These are phyloP conservation scores for Odontocerum albicorne DNA, from an alignment of 2,888 invertebrate genomes.

Conservation along the genomic window DNA sequence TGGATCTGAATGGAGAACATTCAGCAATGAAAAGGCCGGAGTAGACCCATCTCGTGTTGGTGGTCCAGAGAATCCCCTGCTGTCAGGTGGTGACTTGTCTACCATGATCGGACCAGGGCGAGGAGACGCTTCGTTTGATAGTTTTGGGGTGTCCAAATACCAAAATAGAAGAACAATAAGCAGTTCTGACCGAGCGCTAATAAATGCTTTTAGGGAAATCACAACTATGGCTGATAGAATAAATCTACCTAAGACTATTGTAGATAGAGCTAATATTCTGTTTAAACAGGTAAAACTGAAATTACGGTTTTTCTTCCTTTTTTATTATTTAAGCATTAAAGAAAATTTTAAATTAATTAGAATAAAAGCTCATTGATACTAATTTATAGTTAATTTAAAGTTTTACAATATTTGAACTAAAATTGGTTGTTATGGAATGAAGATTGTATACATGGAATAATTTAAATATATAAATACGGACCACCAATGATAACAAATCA, in stretches of 20 bases:
- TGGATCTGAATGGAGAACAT: slow-evolving; percentile 99
- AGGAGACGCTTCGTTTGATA: slow-evolving; percentile 85
- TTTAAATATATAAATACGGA: too few relatives aligned
- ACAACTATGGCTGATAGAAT: slow-evolving; percentile 98
- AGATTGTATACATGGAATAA: too few relatives aligned
- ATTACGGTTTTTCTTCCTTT: too few relatives aligned
- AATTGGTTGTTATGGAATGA: too few relatives aligned
- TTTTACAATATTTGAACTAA: too few relatives aligned
- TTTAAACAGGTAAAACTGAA: slow-evolving; percentile 94
- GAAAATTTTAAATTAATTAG: too few relatives aligned
- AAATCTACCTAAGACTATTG: slow-evolving; percentile 94
- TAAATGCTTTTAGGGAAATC: slow-evolving; percentile 96
- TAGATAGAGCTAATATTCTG: slow-evolving; percentile 93
- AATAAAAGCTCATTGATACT: too few relatives aligned
- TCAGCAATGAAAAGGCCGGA: slow-evolving; percentile 96
- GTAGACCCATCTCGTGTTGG: slow-evolving; percentile 99
- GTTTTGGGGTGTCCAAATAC: slow-evolving; percentile 78
- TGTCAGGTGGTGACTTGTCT: slow-evolving; percentile 94
- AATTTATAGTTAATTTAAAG: too few relatives aligned
- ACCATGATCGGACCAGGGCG: slow-evolving; percentile 86
- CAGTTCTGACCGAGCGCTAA: slow-evolving; percentile 92
- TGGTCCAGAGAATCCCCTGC: slow-evolving; percentile 95
- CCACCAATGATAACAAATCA: too few relatives aligned
- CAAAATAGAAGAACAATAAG: slow-evolving; percentile 81
- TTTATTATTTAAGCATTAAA: too few relatives aligned